Base-by-base conservation (phyloP, 2,888 invertebrate genomes). In the Cephus pulcher region DNA sequence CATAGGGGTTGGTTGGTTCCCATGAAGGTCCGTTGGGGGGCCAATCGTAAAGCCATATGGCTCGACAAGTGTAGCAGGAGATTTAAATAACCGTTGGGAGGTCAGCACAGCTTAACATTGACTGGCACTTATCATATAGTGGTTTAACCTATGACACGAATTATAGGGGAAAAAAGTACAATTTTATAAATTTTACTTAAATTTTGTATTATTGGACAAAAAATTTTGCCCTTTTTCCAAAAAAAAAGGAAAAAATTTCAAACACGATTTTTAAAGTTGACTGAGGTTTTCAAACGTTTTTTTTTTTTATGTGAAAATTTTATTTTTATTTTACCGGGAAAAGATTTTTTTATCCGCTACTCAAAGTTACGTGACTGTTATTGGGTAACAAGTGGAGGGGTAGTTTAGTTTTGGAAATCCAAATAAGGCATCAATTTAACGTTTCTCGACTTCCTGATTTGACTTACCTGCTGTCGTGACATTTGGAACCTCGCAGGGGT, bases 1-100 rank as follows among this genome's bases (percentile, higher is more conserved):
- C 79, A 78, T 75, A 74, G 76, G 78, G 81, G 78, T 87, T 89
- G 89, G 88, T 85, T 88, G 87, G 88, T 91, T 91, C 91, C 91
- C 91, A 91, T 91, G 91, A 91, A 90, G 89, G 88, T 91, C 88
- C 90, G 91, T 90, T 91, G 91, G 91, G 91, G 70, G 90, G 91
- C 86, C 83, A 86, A 86, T 88, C 87, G 84, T 76, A 78, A 73
- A 84, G 85, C 89, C 90, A 90, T 90, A 90, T 90, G 89, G 88
- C 83, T 79, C 78, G 86, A 90, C 91, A 91, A 91, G 91, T 91
- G 91, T 88, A 89, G 84, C 83, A 86, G 89, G 86, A 91, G 91
- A 91, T 91, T 91, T 91, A 91, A 91, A 91, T 91, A 91, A 91
- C 91, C 91, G 91, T 91, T 90, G 86, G 75, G 86, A 82, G 84